Percentiles rank a stretch among this genome's conserved stretches.
Evolutionary conservation across 2,797 vertebrate genomes (phyloP).

Genomic region (Coendou prehensilis): DNA sequence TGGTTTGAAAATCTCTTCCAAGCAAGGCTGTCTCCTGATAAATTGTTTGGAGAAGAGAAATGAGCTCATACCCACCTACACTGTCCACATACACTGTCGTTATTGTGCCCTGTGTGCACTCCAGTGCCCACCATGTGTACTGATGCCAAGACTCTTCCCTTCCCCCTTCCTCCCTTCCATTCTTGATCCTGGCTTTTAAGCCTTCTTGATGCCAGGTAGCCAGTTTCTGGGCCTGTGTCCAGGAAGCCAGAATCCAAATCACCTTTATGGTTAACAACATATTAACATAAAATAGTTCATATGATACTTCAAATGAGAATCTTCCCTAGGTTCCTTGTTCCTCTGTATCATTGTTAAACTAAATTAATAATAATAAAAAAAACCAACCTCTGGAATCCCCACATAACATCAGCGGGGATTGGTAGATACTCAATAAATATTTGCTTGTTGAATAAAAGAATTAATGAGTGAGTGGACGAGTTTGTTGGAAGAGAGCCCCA

Average conservation of each 20-base stretch:
- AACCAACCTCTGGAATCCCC: not conserved
- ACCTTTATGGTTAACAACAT: slow-evolving; percentile 27
- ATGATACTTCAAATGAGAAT: not conserved
- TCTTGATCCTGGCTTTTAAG: not conserved
- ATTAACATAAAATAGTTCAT: slow-evolving; percentile 40
- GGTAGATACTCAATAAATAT: not conserved
- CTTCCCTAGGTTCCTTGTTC: not conserved
- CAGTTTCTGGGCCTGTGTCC: not conserved
- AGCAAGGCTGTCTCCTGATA: slow-evolving; percentile 76
- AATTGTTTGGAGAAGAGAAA: slow-evolving; percentile 68
- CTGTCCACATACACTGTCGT: not conserved
- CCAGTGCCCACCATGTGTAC: too few species aligned
- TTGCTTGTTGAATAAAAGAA: slow-evolving; percentile 24
- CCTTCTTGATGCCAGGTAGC: not conserved
- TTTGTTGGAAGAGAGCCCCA: not conserved
- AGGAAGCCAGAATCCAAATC: slow-evolving; percentile 6
- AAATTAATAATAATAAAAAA: slow-evolving; percentile 29
- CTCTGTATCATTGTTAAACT: slow-evolving; percentile 14
- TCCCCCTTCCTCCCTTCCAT: not conserved
- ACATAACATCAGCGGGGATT: not conserved
- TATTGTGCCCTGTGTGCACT: not conserved
- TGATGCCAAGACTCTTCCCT: too few species aligned
- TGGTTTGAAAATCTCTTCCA: slow-evolving; percentile 77
- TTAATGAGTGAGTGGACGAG: not conserved
- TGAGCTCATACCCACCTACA: slow-evolving; percentile 51